phyloP scores from a whole-genome alignment of 2,888 invertebrate genomes.

The Dryocosmus kuriphilus region DNA sequence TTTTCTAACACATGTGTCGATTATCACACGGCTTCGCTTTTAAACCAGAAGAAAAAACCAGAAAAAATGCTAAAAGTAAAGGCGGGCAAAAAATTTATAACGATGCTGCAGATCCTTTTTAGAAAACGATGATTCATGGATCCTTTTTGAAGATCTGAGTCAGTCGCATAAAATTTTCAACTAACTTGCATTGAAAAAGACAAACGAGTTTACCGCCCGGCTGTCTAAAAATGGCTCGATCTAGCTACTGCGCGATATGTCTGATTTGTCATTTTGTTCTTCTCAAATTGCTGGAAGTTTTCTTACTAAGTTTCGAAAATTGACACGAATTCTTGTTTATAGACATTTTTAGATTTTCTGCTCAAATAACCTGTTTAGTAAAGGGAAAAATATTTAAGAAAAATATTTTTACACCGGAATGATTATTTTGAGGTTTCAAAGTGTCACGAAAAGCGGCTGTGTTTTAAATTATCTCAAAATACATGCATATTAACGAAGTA shows the following conservation, averaged over 20 bases:
- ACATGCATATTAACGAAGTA: conserved; percentile 23
- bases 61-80: neutral
- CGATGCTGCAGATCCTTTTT: conserved; percentile 22
- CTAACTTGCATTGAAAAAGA: conserved; percentile 21
- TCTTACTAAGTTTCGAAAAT: neutral
- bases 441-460: neutral
- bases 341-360: neutral
- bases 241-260: neutral
- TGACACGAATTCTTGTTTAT: no score
- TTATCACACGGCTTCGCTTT: neutral
- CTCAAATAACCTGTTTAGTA: neutral
- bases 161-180: conserved; percentile 34
- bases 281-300: neutral
- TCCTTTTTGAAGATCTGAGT: conserved; percentile 39
- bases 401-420: neutral
- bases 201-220: conserved; percentile 32
- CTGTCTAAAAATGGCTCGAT: conserved; percentile 30
- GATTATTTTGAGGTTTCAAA: neutral
- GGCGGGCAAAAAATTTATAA: neutral
- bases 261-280: neutral
- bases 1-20: neutral
- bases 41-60: neutral
- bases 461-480: neutral
- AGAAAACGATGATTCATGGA: conserved; percentile 24
- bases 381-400: neutral